A percentile compares a stretch with the other conserved stretches of the same genome.
These are phyloP conservation scores for Baccha elongata DNA, from an alignment of 2,888 invertebrate genomes.

Conservation along the genomic window DNA sequence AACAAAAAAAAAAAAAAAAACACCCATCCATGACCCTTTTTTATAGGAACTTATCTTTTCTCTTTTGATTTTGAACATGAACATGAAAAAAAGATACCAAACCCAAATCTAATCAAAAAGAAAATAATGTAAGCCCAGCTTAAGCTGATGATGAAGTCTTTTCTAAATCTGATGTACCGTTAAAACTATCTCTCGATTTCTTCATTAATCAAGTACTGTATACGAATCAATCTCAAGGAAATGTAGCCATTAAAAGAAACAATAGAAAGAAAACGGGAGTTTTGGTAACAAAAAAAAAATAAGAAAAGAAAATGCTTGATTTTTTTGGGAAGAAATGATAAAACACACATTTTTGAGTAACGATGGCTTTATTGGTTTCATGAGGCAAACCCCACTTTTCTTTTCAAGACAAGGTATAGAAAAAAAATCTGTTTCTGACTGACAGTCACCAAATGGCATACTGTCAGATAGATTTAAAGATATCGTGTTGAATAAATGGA, in stretches of 20 bases:
- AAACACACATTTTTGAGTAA: constrained; percentile 61
- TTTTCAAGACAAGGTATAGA: not conserved
- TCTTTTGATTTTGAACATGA: not conserved
- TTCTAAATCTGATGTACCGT: constrained; percentile 45
- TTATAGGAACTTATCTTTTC: not conserved
- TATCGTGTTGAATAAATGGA: constrained; percentile 46
- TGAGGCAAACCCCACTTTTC: not conserved
- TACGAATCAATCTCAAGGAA: constrained; percentile 59
- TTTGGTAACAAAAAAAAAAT: constrained; percentile 1
- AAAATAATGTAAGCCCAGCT: constrained; percentile 33
- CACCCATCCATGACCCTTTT: constrained; percentile 1
- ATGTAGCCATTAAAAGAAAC: constrained; percentile 39
- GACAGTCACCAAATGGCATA: constrained; percentile 55
- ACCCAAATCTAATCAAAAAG: not conserved
- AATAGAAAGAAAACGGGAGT: constrained; percentile 25
- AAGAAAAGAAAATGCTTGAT: not conserved
- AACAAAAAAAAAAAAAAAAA: not conserved
- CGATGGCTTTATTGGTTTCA: constrained; percentile 48
- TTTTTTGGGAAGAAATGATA: constrained; percentile 34
- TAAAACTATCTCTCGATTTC: constrained; percentile 68
- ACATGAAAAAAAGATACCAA: no score
- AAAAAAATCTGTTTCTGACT: constrained; percentile 32
- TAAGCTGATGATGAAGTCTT: constrained; percentile 26
- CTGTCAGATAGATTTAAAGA: constrained; percentile 53
- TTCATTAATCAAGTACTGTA: constrained; percentile 66